A percentile compares a stretch with the other conserved stretches of the same genome.
Evolutionary conservation across 2,888 invertebrate species (phyloP).

Genomic region (Drosophila suboccidentalis): DNA sequence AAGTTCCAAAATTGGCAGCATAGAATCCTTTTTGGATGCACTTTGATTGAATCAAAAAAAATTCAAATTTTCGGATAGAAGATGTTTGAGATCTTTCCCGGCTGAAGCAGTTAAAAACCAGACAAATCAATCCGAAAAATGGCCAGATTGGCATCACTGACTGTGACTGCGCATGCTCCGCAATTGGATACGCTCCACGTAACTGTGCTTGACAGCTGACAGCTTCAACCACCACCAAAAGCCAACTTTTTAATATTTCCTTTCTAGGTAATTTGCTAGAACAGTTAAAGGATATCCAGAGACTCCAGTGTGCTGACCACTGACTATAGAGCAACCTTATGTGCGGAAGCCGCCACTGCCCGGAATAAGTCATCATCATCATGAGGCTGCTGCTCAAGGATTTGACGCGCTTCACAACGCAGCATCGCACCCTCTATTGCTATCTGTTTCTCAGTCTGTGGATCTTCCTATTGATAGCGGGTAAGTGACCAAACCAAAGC

Average conservation of each 20-base stretch:
- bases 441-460: slow-evolving; percentile 93
- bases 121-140: no score
- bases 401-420: slow-evolving; percentile 88
- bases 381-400: slow-evolving; percentile 86
- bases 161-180: slow-evolving; percentile 69
- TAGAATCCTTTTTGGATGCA: no score
- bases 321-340: slow-evolving; percentile 5
- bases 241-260: slow-evolving; percentile 12
- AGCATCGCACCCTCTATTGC: slow-evolving; percentile 93
- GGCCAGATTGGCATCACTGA: no score
- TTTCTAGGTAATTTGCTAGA: slow-evolving; percentile 3
- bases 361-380: slow-evolving; percentile 11
- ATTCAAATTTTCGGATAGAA: no score
- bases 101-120: no score
- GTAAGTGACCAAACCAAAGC: slow-evolving; percentile 85
- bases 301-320: slow-evolving; percentile 6
- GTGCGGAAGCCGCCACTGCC: slow-evolving; percentile 39
- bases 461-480: slow-evolving; percentile 92
- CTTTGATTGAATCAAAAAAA: no score
- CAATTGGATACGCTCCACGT: slow-evolving; percentile 68
- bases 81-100: no score
- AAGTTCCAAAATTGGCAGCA: no score
- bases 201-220: slow-evolving; percentile 55
- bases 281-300: slow-evolving; percentile 1
- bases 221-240: slow-evolving; percentile 15